Conservation (phyloP, 1,140 invertebrate species). For the Mamestra configurata region DNA sequence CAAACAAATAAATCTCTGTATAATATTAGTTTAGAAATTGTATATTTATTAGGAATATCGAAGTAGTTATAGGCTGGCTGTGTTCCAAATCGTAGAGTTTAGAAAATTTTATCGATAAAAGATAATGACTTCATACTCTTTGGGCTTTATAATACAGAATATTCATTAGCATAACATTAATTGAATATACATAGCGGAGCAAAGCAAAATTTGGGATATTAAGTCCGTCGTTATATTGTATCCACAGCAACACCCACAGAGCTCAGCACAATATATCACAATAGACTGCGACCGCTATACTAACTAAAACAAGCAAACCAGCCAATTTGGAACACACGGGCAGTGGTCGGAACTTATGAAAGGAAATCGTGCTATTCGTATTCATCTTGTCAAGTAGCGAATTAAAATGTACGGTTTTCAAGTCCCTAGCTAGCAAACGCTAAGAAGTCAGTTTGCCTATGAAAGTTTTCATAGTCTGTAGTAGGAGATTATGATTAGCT, state of each 20-base stretch:
- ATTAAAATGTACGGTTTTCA: too few relatives aligned
- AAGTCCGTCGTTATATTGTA: background rate
- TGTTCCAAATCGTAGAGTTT: background rate
- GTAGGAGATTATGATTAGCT: too few relatives aligned
- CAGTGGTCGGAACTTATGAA: background rate
- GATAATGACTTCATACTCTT: background rate
- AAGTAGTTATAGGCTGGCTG: background rate
- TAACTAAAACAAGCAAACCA: background rate
- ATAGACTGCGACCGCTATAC: too few relatives aligned
- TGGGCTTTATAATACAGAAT: conserved; percentile 10
- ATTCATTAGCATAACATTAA: background rate
- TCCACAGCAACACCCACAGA: background rate
- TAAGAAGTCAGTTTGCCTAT: too few relatives aligned
- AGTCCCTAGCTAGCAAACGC: too few relatives aligned
- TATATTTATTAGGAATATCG: background rate
- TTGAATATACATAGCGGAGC: background rate
- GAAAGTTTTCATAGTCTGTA: too few relatives aligned
- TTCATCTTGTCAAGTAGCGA: too few relatives aligned
- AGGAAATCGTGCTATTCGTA: background rate
- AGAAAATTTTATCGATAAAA: conserved; percentile 22
- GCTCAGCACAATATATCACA: conserved; percentile 19
- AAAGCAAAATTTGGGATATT: too few relatives aligned
- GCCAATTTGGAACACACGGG: background rate
- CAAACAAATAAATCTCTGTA: too few relatives aligned
- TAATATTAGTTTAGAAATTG: background rate